These are phyloP conservation scores for Onychostoma macrolepis DNA, from an alignment of 2,113 vertebrate species.

Conservation along the genomic window DNA sequence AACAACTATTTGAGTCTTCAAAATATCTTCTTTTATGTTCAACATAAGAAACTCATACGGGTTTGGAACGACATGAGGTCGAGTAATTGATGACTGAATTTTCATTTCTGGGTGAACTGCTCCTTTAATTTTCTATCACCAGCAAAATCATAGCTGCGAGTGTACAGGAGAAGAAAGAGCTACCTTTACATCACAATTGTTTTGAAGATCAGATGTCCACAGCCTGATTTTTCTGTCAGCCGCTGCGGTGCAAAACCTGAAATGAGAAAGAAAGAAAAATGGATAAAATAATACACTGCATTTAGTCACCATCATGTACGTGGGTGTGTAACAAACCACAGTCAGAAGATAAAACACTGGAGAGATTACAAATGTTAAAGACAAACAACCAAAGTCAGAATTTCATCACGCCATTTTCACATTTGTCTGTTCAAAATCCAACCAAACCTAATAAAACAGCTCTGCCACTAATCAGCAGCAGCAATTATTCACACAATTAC, in stretches of 20 bases:
- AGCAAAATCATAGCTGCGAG: neutral
- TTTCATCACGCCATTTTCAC: constrained; percentile 66
- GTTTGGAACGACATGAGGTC: no score
- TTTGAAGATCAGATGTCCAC: constrained; percentile 90
- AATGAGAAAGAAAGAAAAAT: constrained; percentile 52
- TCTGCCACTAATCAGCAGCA: constrained; percentile 64
- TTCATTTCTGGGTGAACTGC: no score
- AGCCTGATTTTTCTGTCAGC: constrained; percentile 89
- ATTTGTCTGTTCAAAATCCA: constrained; percentile 56
- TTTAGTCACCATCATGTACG: neutral
- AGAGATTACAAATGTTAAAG: constrained; percentile 71
- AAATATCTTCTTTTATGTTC: no score
- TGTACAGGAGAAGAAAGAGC: neutral
- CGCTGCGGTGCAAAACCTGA: constrained; percentile 92
- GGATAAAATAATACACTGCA: constrained; percentile 48
- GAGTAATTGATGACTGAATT: no score
- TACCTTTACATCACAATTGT: constrained; percentile 91
- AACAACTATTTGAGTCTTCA: no score
- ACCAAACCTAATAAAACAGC: constrained; percentile 67
- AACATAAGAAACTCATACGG: no score
- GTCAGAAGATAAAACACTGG: constrained; percentile 60
- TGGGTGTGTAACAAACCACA: constrained; percentile 49
- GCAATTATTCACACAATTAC: constrained; percentile 77
- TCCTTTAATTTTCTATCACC: no score
- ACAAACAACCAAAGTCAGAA: constrained; percentile 71